Percentiles rank a stretch among this genome's conserved stretches.
Conservation (phyloP, 1,140 invertebrate genomes). For the Thaumetopoea pityocampa region DNA sequence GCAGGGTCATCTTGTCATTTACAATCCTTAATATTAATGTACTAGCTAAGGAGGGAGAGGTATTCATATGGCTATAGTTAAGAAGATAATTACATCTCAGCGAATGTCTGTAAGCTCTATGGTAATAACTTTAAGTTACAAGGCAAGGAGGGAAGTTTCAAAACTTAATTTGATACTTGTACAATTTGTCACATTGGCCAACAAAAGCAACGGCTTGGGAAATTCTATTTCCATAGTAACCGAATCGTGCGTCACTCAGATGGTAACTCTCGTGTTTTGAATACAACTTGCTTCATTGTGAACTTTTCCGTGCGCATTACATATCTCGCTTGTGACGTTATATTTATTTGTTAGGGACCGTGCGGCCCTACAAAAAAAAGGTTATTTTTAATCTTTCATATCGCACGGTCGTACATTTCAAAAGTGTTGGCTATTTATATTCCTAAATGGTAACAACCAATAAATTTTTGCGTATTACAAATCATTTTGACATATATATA, state of each 20-base stretch:
- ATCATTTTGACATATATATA: too few species aligned
- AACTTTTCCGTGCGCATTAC: slow-evolving; percentile 1
- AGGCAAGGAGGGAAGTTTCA: slow-evolving; percentile 7
- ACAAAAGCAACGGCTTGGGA: slow-evolving; percentile 11
- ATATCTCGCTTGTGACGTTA: not conserved
- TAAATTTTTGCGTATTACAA: too few species aligned
- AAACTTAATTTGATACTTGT: slow-evolving; percentile 17
- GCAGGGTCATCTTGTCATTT: too few species aligned
- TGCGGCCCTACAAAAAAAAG: slow-evolving; percentile 1
- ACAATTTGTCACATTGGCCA: slow-evolving; percentile 14
- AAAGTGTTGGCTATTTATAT: too few species aligned
- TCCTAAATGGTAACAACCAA: too few species aligned
- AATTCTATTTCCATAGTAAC: slow-evolving; percentile 16
- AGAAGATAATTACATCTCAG: slow-evolving; percentile 16
- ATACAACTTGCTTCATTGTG: slow-evolving; percentile 16
- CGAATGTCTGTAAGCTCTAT: slow-evolving; percentile 9
- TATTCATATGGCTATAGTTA: slow-evolving; percentile 6
- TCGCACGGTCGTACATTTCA: too few species aligned
- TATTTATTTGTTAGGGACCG: not conserved
- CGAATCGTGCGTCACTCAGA: slow-evolving; percentile 12
- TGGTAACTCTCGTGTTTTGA: slow-evolving; percentile 7
- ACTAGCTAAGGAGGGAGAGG: slow-evolving; percentile 6
- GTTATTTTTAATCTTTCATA: slow-evolving; percentile 10
- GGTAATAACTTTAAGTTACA: not conserved
- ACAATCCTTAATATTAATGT: too few species aligned